Conservation (phyloP, 1,140 invertebrate species). For the Procambarus clarkii region DNA sequence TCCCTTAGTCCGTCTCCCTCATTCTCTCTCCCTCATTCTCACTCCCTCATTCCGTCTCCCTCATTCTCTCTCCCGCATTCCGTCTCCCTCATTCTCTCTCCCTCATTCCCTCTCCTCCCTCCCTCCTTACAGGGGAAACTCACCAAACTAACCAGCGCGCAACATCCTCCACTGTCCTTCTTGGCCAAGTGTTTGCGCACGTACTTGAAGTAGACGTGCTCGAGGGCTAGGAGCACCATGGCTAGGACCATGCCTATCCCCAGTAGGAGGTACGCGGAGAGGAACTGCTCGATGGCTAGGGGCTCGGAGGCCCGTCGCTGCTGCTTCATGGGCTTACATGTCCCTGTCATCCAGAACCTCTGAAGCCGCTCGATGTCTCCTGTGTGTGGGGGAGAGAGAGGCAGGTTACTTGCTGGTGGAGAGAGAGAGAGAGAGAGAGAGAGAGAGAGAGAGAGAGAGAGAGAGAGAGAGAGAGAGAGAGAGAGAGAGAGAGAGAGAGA, state of each 20-base stretch:
- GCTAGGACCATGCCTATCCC: slow-evolving; percentile 94
- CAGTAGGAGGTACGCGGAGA: slow-evolving; percentile 95
- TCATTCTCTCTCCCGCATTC: too few relatives aligned
- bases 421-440: background rate
- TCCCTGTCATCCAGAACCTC: slow-evolving; percentile 98
- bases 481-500: too few relatives aligned
- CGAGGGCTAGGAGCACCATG: slow-evolving; percentile 87
- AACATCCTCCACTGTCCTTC: slow-evolving; percentile 91
- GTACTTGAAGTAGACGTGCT: slow-evolving; percentile 93
- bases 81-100: too few relatives aligned
- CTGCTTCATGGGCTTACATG: slow-evolving; percentile 92
- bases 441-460: background rate
- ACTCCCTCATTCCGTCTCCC: too few relatives aligned
- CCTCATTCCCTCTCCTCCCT: background rate
- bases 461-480: too few relatives aligned
- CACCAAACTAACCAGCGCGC: slow-evolving; percentile 91
- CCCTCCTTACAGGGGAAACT: slow-evolving; percentile 69
- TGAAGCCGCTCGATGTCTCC: slow-evolving; percentile 94
- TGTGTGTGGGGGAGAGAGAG: slow-evolving; percentile 73
- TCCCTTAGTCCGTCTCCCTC: too few relatives aligned
- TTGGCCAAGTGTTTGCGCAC: slow-evolving; percentile 89
- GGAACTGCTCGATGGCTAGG: slow-evolving; percentile 96
- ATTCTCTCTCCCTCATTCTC: too few relatives aligned
- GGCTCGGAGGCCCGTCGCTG: slow-evolving; percentile 82
- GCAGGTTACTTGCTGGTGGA: background rate